Evolutionary conservation across 1,140 invertebrate species (phyloP), one percentile per base, ranked within the genome.

Genomic region (Cephus cinctus): DNA sequence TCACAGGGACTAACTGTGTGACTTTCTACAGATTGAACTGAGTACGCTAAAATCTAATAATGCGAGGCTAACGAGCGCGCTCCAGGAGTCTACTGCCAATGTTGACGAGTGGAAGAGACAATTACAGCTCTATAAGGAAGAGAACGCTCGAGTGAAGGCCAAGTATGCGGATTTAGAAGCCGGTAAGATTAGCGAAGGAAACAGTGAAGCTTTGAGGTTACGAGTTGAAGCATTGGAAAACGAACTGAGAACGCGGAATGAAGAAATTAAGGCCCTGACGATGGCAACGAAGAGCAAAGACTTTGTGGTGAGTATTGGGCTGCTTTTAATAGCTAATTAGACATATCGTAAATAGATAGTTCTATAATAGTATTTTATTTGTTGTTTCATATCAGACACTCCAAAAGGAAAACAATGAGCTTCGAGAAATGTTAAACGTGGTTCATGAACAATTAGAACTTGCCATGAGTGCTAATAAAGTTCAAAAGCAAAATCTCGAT

Each of bases 91-190:
- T 54, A 98, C 94, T 19, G 90, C 94, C 30, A 98, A 98, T 78
- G 95, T 98, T 5, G 95, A 98, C 64, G 94, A 98, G 72, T 98
- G 96, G 96, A 98, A 98, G 78, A 84, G 93, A 57, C 95, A 98
- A 68, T 79, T 98, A 45, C 94, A 96, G 56, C 87, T 90, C 25
- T 95, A 97, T 65, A 95, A 97, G 78, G 95, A 98, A 65, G 95
- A 98, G 73, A 96, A 96, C 78, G 85, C 87, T 42, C 82, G 90
- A 49, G 84, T 97, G 55, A 94, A 95, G 76, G 85, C 83, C 35
- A 85, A 84, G 63, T 83, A 88, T 50, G 76, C 84, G 5, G 87
- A 89, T 64, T 70, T 87, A 25, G 88, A 90, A 69, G 81, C 85
- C 56, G 82, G 85, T 41, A 84, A 86, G 76, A 73, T 76, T 32